These are phyloP conservation scores for Desoria tigrina DNA, from an alignment of 2,888 invertebrate species.

Conservation along the genomic window DNA sequence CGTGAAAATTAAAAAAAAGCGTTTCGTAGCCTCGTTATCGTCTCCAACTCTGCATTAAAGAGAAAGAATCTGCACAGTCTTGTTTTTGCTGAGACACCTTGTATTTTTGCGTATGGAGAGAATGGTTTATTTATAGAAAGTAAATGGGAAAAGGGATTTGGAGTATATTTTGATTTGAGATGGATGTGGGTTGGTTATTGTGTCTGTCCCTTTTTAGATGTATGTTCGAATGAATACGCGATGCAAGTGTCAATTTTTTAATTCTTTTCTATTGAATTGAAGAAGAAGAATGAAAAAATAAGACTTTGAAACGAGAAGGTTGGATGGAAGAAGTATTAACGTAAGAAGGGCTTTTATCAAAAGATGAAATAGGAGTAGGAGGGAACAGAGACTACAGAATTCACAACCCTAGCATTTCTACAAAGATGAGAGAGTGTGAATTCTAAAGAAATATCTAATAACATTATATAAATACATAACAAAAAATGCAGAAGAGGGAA, in stretches of 20 bases:
- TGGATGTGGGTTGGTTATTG: slow-evolving; percentile 23
- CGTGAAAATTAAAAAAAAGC: too few species aligned
- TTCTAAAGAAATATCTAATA: slow-evolving; percentile 19
- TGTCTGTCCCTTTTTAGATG: slow-evolving; percentile 4
- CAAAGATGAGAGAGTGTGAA: slow-evolving; percentile 7
- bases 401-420: background rate
- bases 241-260: slow-evolving; percentile 52
- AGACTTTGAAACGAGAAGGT: slow-evolving; percentile 13
- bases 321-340: background rate
- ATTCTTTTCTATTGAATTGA: slow-evolving; percentile 44
- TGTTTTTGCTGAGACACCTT: too few species aligned
- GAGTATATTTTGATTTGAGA: slow-evolving; percentile 23
- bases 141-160: slow-evolving; percentile 23
- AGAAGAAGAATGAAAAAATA: slow-evolving; percentile 19
- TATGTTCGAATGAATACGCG: slow-evolving; percentile 28
- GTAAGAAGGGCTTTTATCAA: background rate
- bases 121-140: background rate
- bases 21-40: too few species aligned
- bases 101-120: background rate
- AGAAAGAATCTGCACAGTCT: too few species aligned
- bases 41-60: too few species aligned
- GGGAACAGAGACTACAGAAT: background rate
- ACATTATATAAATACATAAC: background rate
- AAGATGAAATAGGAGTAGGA: slow-evolving; percentile 11
- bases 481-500: background rate